Base-by-base conservation (phyloP, 2,888 invertebrate genomes). In the Xestia c-nigrum region DNA sequence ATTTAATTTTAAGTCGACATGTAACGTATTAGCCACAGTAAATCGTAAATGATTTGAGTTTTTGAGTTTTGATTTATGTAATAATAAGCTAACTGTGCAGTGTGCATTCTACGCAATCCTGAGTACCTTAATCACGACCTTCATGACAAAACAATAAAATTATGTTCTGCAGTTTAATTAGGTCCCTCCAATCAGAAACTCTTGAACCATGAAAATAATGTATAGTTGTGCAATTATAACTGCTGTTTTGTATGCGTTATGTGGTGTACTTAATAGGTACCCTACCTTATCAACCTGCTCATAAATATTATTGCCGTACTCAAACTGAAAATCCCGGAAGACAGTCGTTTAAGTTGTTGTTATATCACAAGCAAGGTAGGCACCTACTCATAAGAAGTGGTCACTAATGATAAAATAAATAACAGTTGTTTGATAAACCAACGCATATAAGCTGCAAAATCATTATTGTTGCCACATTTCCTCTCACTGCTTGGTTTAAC, bases 301-400 rank as follows among this genome's bases (percentile, higher is more conserved):
- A 21, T 38, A 61, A 70, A 70, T 47, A 63, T 40, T 52, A 52
- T 46, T 24, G 47, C 55, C 80, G 55, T 72, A 55, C 40, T 80
- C n/a, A 24, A 81, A 59, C 64, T 74, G 64, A 65, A 74, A n/a
- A 81, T 2, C 63, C 57, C 74, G 81, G 81, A 78, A 78, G 57
- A 38, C 57, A 46, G 81, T 65, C 24, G 65, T 65, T 5, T 47
- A 38, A 57, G 16, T 64, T 47, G 21, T 70, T 47, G 40, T 64
- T 55, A 21, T 40, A 80, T n/a, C 72, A 71, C 19, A 47, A 19
- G 9, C 19, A 47, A 19, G 9, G 31, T 31, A 43, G 1, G 5
- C n/a, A 76, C 66, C 16, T 16, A 50, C 55, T 19, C 10, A 63
- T n/a, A 31, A 40, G 43, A 81, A 79, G 57, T 78, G 73, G 38